Conservation (phyloP, 1,140 invertebrate species). For the Bombus breviceps region DNA sequence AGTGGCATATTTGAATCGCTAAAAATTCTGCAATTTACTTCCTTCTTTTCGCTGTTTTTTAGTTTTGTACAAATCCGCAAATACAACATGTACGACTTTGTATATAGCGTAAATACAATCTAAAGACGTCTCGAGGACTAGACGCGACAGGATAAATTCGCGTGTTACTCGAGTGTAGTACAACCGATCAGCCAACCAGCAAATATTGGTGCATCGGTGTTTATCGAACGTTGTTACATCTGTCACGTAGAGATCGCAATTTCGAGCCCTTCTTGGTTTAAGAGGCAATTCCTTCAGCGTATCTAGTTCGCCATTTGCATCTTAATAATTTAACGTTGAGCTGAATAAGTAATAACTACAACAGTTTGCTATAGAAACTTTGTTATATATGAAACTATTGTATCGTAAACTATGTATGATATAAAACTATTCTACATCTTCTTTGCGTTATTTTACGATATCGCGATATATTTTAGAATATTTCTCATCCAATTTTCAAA, state of each 20-base stretch:
- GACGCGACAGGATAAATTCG: neutral
- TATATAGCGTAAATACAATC: neutral
- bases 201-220: slow-evolving; percentile 10
- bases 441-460: too few species aligned
- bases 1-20: too few species aligned
- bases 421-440: too few species aligned
- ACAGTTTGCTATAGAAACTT: too few species aligned
- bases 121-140: neutral
- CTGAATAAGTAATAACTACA: neutral
- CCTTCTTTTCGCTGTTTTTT: neutral
- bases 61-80: neutral
- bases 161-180: neutral
- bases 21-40: neutral
- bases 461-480: too few species aligned
- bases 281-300: neutral
- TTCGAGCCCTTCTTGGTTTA: neutral
- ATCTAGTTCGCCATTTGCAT: neutral
- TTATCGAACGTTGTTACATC: slow-evolving; percentile 18
- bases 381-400: too few species aligned
- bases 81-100: neutral
- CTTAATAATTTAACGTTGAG: neutral
- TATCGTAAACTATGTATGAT: too few species aligned
- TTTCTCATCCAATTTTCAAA: too few species aligned
- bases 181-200: neutral
- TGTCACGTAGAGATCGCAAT: neutral